phyloP scores from a whole-genome alignment of 2,797 vertebrate genomes.

The Cygnus olor region DNA sequence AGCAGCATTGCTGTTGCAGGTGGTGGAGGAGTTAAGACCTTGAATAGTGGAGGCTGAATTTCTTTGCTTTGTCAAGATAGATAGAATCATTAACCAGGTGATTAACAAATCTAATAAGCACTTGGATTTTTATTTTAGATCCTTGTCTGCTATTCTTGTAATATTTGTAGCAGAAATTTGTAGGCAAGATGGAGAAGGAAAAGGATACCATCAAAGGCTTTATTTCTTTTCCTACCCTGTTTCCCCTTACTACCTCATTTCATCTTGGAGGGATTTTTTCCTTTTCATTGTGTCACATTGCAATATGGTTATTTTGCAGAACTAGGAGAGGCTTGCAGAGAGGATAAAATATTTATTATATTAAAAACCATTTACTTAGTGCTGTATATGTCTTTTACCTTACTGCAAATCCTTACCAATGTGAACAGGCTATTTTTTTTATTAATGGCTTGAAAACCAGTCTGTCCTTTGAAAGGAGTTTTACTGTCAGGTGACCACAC shows the following conservation, averaged over 20 bases:
- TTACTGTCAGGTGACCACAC: background rate
- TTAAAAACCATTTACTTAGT: background rate
- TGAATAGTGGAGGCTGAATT: background rate
- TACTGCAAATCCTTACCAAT: background rate
- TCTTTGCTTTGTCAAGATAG: background rate
- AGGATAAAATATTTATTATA: background rate
- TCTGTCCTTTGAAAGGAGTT: background rate
- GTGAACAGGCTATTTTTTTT: background rate
- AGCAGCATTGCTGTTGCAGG: background rate
- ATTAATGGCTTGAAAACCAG: background rate
- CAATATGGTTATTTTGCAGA: background rate
- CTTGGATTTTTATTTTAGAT: background rate
- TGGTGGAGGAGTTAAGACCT: background rate
- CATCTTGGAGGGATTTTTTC: background rate
- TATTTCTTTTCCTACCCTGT: background rate
- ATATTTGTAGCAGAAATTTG: background rate
- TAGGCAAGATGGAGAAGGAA: background rate
- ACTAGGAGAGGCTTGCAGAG: background rate
- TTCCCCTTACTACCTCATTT: background rate
- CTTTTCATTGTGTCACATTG: background rate
- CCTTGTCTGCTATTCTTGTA: background rate
- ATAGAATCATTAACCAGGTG: background rate
- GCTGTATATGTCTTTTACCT: background rate
- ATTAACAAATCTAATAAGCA: background rate
- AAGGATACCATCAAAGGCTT: background rate